Evolutionary conservation across 2,797 vertebrate genomes (phyloP), one percentile per base, ranked within the genome.

Genomic region (Tokudaia tokunoshimensis): DNA sequence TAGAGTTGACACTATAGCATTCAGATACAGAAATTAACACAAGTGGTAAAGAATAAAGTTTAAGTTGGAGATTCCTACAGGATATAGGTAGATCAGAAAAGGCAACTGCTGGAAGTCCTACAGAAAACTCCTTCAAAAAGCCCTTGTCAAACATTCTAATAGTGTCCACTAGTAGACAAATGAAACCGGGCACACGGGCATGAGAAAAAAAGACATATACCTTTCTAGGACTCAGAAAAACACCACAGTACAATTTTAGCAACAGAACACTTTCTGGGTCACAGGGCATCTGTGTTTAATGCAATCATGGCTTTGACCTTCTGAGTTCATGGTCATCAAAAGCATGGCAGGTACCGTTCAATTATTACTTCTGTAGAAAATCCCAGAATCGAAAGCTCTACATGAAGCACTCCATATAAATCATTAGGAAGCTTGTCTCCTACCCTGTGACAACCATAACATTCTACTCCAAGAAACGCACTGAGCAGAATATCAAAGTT

Each of bases 301-400:
- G 78, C 57, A 82, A 79, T 85, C 55, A 37, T 41, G 67, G 67
- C 86, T 88, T 96, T 89, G 70, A 81, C 81, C 65, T 89, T 95
- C 41, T 29, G 88, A 78, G 84, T 79, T 94, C 22, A 0, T 11
- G 67, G 90, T 41, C 85, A 75, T 85, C 79, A 94, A 92, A 95
- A 90, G 87, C 6, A 50, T 17, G 52, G 41, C 92, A 95, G 90
- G 90, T 75, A 57, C 34, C 93, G 63, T 86, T 90, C 67, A 63
- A 26, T 75, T 91, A 87, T 4, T 76, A 74, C 55, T 97, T 88
- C 88, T 87, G 44, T 81, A 78, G 95, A 94, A 95, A 93, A 84
- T 67, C 37, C 59, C 59, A 57, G 76, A 67, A 78, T 70, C 76
- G 72, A 93, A 96, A 94, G 59, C 26, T 34, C 31, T 72, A 52